Percentiles rank a stretch among this genome's conserved stretches.
These are phyloP conservation scores for Spisula subtruncata DNA, from an alignment of 2,888 invertebrate species.

Conservation along the genomic window DNA sequence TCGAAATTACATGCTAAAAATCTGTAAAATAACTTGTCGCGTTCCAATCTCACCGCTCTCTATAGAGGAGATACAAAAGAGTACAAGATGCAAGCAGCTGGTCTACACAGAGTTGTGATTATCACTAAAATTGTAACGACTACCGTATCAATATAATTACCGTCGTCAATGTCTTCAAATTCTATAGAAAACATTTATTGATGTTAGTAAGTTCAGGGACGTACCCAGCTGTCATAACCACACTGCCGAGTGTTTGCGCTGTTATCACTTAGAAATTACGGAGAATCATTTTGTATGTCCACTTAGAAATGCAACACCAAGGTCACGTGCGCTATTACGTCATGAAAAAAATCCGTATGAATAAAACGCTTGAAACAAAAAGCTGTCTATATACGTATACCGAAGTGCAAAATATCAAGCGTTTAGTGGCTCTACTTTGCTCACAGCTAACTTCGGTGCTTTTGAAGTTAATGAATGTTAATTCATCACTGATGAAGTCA, in stretches of 20 bases:
- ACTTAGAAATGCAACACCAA: conserved; percentile 13
- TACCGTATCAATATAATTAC: conserved; percentile 38
- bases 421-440: background rate
- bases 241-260: background rate
- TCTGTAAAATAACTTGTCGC: conserved; percentile 40
- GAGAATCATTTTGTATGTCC: conserved; percentile 18
- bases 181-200: conserved; percentile 54
- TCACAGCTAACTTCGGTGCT: conserved; percentile 44
- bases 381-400: background rate
- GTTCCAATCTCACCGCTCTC: conserved; percentile 36
- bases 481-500: conserved; percentile 38
- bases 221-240: conserved; percentile 29
- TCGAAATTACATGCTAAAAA: conserved; percentile 43
- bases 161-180: conserved; percentile 32
- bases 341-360: conserved; percentile 16
- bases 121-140: conserved; percentile 47
- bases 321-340: conserved; percentile 28
- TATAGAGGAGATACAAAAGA: conserved; percentile 32
- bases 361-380: conserved; percentile 14
- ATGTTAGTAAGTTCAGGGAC: conserved; percentile 20
- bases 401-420: conserved; percentile 54
- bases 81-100: conserved; percentile 53
- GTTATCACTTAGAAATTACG: background rate
- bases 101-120: conserved; percentile 44
- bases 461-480: conserved; percentile 51